Evolutionary conservation across 2,888 invertebrate genomes (phyloP).

Genomic region (Zele albiditarsus): DNA sequence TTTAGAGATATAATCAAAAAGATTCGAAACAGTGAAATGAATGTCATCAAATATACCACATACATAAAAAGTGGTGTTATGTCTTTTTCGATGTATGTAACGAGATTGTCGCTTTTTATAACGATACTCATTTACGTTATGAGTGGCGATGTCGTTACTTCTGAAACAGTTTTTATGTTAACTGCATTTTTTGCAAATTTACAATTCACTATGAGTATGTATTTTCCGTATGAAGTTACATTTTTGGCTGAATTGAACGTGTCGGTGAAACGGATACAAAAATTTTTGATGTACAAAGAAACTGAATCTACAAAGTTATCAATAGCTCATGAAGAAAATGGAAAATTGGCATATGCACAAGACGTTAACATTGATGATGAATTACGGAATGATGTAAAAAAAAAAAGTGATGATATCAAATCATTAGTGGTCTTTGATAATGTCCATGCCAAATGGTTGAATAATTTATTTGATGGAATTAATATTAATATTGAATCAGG

Average conservation of each 20-base stretch:
- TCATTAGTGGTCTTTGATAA: slow-evolving; percentile 55
- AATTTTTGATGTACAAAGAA: slow-evolving; percentile 72
- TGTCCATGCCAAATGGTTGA: slow-evolving; percentile 63
- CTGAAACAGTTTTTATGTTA: slow-evolving; percentile 90
- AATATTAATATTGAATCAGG: slow-evolving; percentile 74
- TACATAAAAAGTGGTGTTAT: slow-evolving; percentile 85
- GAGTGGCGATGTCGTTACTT: slow-evolving; percentile 81
- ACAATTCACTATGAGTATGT: slow-evolving; percentile 88
- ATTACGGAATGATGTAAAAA: slow-evolving; percentile 48
- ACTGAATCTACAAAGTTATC: slow-evolving; percentile 48
- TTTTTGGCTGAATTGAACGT: slow-evolving; percentile 87
- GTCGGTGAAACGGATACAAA: slow-evolving; percentile 70
- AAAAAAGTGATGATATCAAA: slow-evolving; percentile 50
- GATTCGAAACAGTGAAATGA: slow-evolving; percentile 82
- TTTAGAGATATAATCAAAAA: slow-evolving; percentile 83
- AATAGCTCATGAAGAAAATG: slow-evolving; percentile 10
- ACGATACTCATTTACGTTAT: slow-evolving; percentile 80
- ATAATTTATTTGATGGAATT: slow-evolving; percentile 73
- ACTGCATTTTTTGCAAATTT: slow-evolving; percentile 93
- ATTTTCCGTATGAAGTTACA: slow-evolving; percentile 89
- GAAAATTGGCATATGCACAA: slow-evolving; percentile 34
- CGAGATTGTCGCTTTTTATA: slow-evolving; percentile 89
- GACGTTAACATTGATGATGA: slow-evolving; percentile 54
- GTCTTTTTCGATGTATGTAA: slow-evolving; percentile 90
- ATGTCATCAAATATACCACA: slow-evolving; percentile 81